Base-by-base conservation (phyloP, 2,797 vertebrate species). In the Enteromius trimaculatus region DNA sequence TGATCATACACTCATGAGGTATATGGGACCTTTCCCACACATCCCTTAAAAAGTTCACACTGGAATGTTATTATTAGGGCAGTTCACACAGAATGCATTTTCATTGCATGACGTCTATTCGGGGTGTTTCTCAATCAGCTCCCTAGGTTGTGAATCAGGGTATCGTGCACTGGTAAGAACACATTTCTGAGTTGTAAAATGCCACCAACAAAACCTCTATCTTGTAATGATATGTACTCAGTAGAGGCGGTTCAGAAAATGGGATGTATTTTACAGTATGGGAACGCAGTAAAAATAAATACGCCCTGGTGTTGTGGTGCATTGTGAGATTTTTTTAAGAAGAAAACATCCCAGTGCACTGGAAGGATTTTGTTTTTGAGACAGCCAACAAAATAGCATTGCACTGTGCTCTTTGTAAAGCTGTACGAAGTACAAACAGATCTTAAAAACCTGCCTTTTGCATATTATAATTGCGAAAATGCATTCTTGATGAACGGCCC, bases 1-100 rank as follows among this genome's bases (percentile, higher is more conserved):
- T 76, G 80, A 74, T 84, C 79, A 79, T 72, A 71, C 81, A 82
- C 82, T 85, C 76, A 66, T 80, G 87, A 85, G 84, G 79, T 87
- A 86, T 81, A 76, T 26, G 82, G 76, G 77, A 80, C 72, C 55
- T 86, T 83, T n/a, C 79, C 78, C 77, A 83, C 42, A 77, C 70
- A 80, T 68, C 58, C 77, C 37, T 68, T 80, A 71, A 23, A 80
- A 82, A 77, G 64, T 80, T 84, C 70, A 85, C 58, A 62, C 74
- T 87, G 85, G 87, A 87, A 87, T 85, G 85, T 84, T 75, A 47
- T 80, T 49, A 34, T 37, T 26, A 76, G 74, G 53, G 74, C 34
- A 14, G 21, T 76, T 76, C 53, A 60, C 14, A 76, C 34, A 58
- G 53, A 76, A 76, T n/a, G 1, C 14, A 0, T 60, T 76, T 55